phyloP scores from a whole-genome alignment of 2,888 invertebrate genomes.

The Pheosia tremula region DNA sequence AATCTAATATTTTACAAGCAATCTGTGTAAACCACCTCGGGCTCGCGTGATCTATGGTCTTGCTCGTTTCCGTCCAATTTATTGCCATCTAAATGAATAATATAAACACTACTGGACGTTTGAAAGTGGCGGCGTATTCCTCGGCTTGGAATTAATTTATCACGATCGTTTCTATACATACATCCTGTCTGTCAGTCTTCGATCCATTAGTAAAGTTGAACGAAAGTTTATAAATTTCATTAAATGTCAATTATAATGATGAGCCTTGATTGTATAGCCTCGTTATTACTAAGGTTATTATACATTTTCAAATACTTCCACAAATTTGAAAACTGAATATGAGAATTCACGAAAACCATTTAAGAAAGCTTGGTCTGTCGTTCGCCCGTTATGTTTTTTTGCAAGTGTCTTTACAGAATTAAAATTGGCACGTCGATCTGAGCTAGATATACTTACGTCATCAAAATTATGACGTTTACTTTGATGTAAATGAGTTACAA shows the following conservation, averaged over 20 bases:
- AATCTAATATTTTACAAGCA: slow-evolving; percentile 47
- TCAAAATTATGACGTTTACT: no score
- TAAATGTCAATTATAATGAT: slow-evolving; percentile 32
- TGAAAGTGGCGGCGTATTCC: slow-evolving; percentile 48
- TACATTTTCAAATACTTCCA: no score
- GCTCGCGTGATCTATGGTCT: slow-evolving; percentile 53
- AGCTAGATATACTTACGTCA: no score
- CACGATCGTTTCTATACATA: slow-evolving; percentile 12
- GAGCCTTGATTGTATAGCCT: slow-evolving; percentile 8
- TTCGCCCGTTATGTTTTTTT: no score
- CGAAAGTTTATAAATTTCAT: slow-evolving; percentile 31
- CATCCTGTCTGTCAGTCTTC: slow-evolving; percentile 26
- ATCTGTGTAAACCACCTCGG: slow-evolving; percentile 37
- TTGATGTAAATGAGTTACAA: no score
- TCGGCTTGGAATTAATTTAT: slow-evolving; percentile 28
- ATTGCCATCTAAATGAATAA: slow-evolving; percentile 55
- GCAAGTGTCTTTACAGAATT: no score
- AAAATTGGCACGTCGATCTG: no score
- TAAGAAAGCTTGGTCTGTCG: no score
- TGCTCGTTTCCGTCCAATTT: slow-evolving; percentile 52
- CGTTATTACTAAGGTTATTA: no score
- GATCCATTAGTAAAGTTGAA: slow-evolving; percentile 33
- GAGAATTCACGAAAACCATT: no score
- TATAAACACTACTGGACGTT: slow-evolving; percentile 50
- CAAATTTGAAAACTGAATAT: no score